Base-by-base conservation (phyloP, 2,888 invertebrate species). In the Camponotus fellah region DNA sequence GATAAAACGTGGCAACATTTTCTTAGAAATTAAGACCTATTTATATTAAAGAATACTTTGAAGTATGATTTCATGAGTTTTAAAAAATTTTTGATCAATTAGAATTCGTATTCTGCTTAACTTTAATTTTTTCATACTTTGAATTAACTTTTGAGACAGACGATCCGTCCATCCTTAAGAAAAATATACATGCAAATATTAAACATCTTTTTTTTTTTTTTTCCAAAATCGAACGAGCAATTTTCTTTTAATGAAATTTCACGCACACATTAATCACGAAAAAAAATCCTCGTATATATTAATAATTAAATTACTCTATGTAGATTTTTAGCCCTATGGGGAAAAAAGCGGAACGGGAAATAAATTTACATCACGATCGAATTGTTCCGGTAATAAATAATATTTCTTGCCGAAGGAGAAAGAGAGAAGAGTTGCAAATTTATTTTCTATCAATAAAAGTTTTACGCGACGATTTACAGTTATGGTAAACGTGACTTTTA, bases 401-500 rank as follows among this genome's bases (percentile, higher is more conserved):
- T 71, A 21, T 53, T 71, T 53, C 21, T 71, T 2, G 60, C 26
- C 12, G 21, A 71, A 14, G n/a, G 34, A 71, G n/a, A 71, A 34
- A 53, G 21, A 72, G 14, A 9, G 10, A 21, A 40, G 26, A 56
- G 21, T 56, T 9, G 32, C 6, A 65, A 37, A 37, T 53, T 37
- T n/a, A 58, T 12, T 12, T 49, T 69, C 69, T 34, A 32, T 65
- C 21, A 21, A 65, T 34, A 40, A 40, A n/a, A 40, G 40, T 65
- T 40, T 10, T 62, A 34, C 65, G 37, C 64, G 34, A 17, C 26
- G n/a, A 10, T 60, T 40, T n/a, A 72, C 5, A 17, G 12, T 58
- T 21, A 64, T 64, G n/a, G 9, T 53, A 21, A 26, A 66, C 17
- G 26, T 66, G 53, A 76, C 66, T 76, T 76, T 66, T 66, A 53